Base-by-base conservation (phyloP, 2,113 vertebrate species). In the Hypocryptadius cinnamomeus region DNA sequence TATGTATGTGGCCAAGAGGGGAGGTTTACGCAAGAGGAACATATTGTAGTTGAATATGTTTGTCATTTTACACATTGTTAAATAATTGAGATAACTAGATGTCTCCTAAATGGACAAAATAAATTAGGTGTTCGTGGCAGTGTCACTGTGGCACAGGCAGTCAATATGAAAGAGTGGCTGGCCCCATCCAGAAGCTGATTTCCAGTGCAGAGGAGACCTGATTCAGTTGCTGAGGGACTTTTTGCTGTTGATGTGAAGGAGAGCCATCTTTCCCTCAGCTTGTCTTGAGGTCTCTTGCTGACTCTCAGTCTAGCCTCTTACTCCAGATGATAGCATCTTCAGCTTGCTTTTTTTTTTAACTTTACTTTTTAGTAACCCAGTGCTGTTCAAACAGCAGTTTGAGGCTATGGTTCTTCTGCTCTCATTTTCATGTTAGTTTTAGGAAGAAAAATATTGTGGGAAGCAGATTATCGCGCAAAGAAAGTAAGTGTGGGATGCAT, bases 1-100 rank as follows among this genome's bases (percentile, higher is more conserved):
- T 97, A 98, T 98, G 95, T 76, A 97, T 97, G 96, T 96, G 97
- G 97, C 97, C 93, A 97, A 97, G 92, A 96, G 66, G 94, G 97
- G 97, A 96, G 92, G 85, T 97, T 98, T 97, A 97, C 59, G 94
- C 97, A 98, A 97, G 97, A 97, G 94, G 93, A 97, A 97, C 95
- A 96, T 95, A 97, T 96, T 97, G 97, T 97, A 96, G 92, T 96
- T 91, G 57, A 97, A 94, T 96, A 87, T 97, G 96, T 96, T 98
- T 97, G 96, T 95, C 90, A 97, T 97, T 98, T 97, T 97, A 93
- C 85, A 96, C 95, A 92, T 97, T 96, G 96, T 96, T 96, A 97
- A 96, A 95, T 97, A 95, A 94, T 96, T 96, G 94, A 95, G 94
- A 97, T 96, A 95, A 96, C 92, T 96, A 91, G 35, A 97, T 92